phyloP scores from a whole-genome alignment of 2,888 invertebrate species.

The Protophormia terraenovae region DNA sequence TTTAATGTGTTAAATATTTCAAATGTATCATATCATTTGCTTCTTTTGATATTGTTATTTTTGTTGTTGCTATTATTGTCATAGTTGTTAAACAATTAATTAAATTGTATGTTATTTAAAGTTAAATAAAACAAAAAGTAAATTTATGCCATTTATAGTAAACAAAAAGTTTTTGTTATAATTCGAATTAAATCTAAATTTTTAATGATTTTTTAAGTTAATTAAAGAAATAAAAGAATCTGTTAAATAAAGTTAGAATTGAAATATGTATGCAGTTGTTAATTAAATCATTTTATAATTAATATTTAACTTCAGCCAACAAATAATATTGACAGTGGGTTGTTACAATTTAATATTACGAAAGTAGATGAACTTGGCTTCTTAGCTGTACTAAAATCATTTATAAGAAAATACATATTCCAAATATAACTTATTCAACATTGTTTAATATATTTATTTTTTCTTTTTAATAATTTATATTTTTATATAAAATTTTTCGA shows the following conservation, averaged over 20 bases:
- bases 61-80: not conserved
- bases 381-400: too few relatives aligned
- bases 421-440: too few relatives aligned
- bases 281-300: not conserved
- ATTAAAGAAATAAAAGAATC: not conserved
- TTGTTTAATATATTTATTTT: too few relatives aligned
- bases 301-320: too few relatives aligned
- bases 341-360: too few relatives aligned
- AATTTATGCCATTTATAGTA: not conserved
- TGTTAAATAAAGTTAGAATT: not conserved
- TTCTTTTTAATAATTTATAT: too few relatives aligned
- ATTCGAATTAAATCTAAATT: not conserved
- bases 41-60: not conserved
- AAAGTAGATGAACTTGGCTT: too few relatives aligned
- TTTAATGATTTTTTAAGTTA: not conserved
- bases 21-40: not conserved
- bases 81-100: constrained; percentile 14
- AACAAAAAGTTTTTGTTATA: not conserved
- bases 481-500: too few relatives aligned
- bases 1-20: constrained; percentile 24
- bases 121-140: not conserved
- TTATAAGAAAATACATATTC: too few relatives aligned
- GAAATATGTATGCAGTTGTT: too few relatives aligned
- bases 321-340: too few relatives aligned
- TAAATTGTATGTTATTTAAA: constrained; percentile 13